These are phyloP conservation scores for Tamias sibiricus DNA, from an alignment of 2,113 vertebrate genomes.

Conservation along the genomic window DNA sequence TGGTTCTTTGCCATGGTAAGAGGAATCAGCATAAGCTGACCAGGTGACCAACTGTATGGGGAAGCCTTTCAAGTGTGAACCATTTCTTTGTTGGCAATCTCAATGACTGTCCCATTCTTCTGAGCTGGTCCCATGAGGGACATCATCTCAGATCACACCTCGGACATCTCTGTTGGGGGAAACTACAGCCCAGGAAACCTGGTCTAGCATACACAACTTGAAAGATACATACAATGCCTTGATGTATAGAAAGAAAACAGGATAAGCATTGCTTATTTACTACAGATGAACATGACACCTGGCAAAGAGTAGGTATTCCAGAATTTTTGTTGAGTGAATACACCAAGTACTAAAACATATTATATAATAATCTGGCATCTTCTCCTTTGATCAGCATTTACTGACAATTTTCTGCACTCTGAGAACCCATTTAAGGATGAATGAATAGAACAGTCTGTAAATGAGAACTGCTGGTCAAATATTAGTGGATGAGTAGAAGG, in stretches of 20 bases:
- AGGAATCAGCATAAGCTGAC: neutral
- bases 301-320: neutral
- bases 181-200: neutral
- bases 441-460: neutral
- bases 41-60: conserved; percentile 1
- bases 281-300: neutral
- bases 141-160: neutral
- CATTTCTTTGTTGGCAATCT: neutral
- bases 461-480: neutral
- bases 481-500: neutral
- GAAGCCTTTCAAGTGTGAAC: neutral
- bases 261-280: neutral
- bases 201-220: neutral
- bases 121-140: neutral
- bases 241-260: neutral
- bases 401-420: neutral
- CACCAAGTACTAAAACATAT: neutral
- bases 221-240: neutral
- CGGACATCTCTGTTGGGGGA: neutral
- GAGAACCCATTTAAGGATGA: neutral
- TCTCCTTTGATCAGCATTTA: neutral
- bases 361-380: neutral
- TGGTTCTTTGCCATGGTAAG: neutral
- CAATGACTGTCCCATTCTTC: neutral
- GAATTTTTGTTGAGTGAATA: neutral